Percentiles rank a stretch among this genome's conserved stretches.
These are phyloP conservation scores for Oceanodroma leucorhoa DNA, from an alignment of 2,797 vertebrate genomes.

Conservation along the genomic window DNA sequence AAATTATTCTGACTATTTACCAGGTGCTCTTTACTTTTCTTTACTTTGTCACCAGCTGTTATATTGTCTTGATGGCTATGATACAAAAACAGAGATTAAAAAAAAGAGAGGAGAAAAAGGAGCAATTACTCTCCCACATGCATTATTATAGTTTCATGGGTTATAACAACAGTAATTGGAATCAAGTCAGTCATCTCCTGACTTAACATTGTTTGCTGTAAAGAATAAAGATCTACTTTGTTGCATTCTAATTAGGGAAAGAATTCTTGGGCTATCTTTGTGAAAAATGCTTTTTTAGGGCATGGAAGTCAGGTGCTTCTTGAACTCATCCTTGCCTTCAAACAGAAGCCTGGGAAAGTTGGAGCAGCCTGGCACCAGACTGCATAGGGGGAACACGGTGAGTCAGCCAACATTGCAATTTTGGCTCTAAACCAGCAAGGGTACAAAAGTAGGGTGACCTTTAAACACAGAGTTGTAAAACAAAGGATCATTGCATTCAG, in stretches of 20 bases:
- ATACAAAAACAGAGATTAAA: not conserved
- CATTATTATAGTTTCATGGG: not conserved
- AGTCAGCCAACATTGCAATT: not conserved
- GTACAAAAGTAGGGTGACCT: not conserved
- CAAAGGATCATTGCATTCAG: not conserved
- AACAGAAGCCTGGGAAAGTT: not conserved
- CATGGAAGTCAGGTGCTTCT: not conserved
- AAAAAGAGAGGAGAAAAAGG: not conserved
- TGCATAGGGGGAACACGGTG: rapidly evolving
- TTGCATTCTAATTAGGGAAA: not conserved
- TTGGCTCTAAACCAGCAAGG: not conserved
- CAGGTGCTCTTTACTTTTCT: not conserved
- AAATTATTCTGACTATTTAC: not conserved
- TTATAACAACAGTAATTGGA: not conserved
- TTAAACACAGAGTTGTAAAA: not conserved
- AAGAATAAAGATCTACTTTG: not conserved
- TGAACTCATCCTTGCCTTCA: not conserved
- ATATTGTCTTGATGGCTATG: not conserved
- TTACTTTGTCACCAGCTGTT: not conserved
- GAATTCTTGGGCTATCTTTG: not conserved
- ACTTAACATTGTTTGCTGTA: not conserved
- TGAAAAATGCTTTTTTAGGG: not conserved
- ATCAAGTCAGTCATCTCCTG: not conserved
- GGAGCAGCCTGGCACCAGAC: rapidly evolving
- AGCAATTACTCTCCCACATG: not conserved